phyloP scores from a whole-genome alignment of 2,888 invertebrate genomes.

The Agrypnus murinus region DNA sequence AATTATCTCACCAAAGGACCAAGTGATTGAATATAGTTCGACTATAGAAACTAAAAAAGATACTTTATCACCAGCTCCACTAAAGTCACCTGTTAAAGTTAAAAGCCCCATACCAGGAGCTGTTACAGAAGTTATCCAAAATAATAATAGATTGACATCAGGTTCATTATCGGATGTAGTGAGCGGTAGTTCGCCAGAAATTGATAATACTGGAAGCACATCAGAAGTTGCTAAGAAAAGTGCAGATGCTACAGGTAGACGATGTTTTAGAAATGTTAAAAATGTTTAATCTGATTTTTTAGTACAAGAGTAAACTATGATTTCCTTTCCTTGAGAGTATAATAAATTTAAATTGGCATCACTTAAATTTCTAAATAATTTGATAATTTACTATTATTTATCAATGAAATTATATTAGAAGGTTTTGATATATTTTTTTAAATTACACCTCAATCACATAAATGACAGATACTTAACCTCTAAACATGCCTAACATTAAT shows the following conservation, averaged over 20 bases:
- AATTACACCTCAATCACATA: too few relatives aligned
- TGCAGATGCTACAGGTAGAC: slow-evolving; percentile 68
- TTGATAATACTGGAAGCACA: slow-evolving; percentile 71
- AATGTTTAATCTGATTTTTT: too few relatives aligned
- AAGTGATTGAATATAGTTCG: slow-evolving; percentile 55
- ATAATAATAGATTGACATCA: slow-evolving; percentile 71
- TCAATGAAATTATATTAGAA: too few relatives aligned
- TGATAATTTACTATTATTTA: too few relatives aligned
- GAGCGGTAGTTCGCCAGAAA: slow-evolving; percentile 79
- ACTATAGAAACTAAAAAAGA: slow-evolving; percentile 51
- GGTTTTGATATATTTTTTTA: too few relatives aligned
- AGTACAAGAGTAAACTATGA: too few relatives aligned
- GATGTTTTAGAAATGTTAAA: too few relatives aligned
- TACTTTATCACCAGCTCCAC: slow-evolving; percentile 50
- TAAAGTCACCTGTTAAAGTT: slow-evolving; percentile 60
- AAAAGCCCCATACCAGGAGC: slow-evolving; percentile 71
- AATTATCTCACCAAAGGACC: slow-evolving; percentile 51
- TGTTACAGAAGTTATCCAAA: slow-evolving; percentile 66
- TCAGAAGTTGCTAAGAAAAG: slow-evolving; percentile 66
- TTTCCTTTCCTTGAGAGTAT: too few relatives aligned
- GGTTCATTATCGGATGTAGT: slow-evolving; percentile 78
- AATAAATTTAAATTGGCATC: too few relatives aligned
- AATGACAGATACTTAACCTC: too few relatives aligned
- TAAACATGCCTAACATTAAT: too few relatives aligned
- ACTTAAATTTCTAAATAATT: too few relatives aligned